A percentile compares a stretch with the other conserved stretches of the same genome.
These are phyloP conservation scores for Pteruthius melanotis DNA, from an alignment of 2,113 vertebrate species.

Conservation along the genomic window DNA sequence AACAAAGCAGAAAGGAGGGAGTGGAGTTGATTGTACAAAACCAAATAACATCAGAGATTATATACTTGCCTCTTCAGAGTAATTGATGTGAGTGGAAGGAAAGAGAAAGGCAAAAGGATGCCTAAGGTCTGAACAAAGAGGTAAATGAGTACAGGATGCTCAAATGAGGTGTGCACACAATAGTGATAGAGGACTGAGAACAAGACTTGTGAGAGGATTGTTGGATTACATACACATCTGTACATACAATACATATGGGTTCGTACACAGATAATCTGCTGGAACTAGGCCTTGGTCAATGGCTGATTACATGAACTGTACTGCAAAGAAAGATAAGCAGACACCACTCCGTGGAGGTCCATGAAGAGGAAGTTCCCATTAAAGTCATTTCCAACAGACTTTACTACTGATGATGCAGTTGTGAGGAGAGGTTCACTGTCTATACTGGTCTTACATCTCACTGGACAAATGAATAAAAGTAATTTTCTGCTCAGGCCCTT, in stretches of 20 bases:
- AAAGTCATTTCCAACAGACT: neutral
- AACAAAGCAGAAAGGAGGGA: neutral
- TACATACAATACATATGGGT: neutral
- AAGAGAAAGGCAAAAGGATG: neutral
- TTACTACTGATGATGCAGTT: fast-evolving
- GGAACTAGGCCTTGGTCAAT: neutral
- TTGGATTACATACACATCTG: neutral
- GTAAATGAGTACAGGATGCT: neutral
- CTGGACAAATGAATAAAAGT: neutral
- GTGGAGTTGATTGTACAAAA: neutral
- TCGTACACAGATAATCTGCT: neutral
- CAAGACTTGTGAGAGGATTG: neutral
- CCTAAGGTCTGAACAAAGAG: neutral
- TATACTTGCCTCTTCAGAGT: neutral
- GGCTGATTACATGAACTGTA: neutral
- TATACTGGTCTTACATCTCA: neutral
- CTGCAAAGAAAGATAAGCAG: neutral
- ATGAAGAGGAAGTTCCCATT: neutral
- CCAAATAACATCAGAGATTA: neutral
- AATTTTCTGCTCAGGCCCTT: neutral
- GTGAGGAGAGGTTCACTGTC: neutral
- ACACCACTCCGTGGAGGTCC: neutral
- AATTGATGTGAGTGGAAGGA: neutral
- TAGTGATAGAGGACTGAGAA: neutral
- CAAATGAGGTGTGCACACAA: neutral